A percentile compares a stretch with the other conserved stretches of the same genome.
Conservation (phyloP, 2,888 invertebrate species). For the Hanleya hanleyi region DNA sequence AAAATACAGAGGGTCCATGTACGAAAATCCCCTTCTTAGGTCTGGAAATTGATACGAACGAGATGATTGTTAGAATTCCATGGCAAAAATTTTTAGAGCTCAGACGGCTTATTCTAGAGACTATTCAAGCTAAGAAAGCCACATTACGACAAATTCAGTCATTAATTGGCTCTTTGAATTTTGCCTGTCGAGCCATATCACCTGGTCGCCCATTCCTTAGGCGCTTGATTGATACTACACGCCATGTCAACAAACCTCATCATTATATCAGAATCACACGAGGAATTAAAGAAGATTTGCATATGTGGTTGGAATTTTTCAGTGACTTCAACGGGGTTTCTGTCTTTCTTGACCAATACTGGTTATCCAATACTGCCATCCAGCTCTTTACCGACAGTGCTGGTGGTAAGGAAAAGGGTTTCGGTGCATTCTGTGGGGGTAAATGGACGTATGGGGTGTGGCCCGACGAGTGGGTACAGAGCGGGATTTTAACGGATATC, state of each 20-base stretch:
- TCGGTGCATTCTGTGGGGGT: not conserved
- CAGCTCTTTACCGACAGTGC: conserved; percentile 12
- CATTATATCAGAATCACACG: conserved; percentile 16
- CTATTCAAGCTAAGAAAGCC: too few species aligned
- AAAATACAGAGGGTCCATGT: too few species aligned
- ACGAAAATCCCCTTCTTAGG: too few species aligned
- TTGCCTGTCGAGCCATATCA: conserved; percentile 24
- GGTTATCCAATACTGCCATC: conserved; percentile 1
- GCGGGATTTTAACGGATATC: not conserved
- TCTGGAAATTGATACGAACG: too few species aligned
- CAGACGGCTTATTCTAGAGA: too few species aligned
- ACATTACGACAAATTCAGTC: too few species aligned
- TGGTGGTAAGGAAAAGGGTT: not conserved
- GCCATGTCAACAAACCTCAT: conserved; percentile 12
- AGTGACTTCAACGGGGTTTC: conserved; percentile 20
- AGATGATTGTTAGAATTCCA: too few species aligned
- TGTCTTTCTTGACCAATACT: conserved; percentile 23
- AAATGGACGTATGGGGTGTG: too few species aligned
- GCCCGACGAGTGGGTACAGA: conserved; percentile 7
- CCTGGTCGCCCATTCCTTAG: conserved; percentile 29
- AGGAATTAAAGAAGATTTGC: conserved; percentile 18
- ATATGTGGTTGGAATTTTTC: conserved; percentile 22
- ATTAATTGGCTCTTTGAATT: too few species aligned
- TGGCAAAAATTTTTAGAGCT: too few species aligned
- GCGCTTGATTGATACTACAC: conserved; percentile 19